phyloP scores from a whole-genome alignment of 2,888 invertebrate genomes.

The Cordilura impudica region DNA sequence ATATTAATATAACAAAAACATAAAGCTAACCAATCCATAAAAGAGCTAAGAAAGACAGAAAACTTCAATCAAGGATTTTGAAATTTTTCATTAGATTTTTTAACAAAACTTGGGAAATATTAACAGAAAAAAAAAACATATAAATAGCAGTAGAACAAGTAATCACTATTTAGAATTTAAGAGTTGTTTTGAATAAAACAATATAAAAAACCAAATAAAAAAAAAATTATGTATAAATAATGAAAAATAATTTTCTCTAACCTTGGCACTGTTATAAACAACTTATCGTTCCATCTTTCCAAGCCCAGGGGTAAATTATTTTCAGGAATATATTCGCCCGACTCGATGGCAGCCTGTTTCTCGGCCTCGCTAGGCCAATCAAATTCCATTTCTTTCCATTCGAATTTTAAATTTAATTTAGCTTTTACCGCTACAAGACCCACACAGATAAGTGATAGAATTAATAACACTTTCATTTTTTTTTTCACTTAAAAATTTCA shows the following conservation, averaged over 20 bases:
- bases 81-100: too few relatives aligned
- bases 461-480: slow-evolving; percentile 46
- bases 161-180: slow-evolving; percentile 36
- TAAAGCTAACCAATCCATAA: too few relatives aligned
- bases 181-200: slow-evolving; percentile 61
- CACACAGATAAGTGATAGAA: slow-evolving; percentile 12
- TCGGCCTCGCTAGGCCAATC: slow-evolving; percentile 82
- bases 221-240: not conserved
- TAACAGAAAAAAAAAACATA: not conserved
- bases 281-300: slow-evolving; percentile 84
- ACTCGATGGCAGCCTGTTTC: slow-evolving; percentile 81
- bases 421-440: slow-evolving; percentile 68
- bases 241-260: slow-evolving; percentile 66
- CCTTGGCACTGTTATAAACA: slow-evolving; percentile 85
- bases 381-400: slow-evolving; percentile 85
- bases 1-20: too few relatives aligned
- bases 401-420: slow-evolving; percentile 82
- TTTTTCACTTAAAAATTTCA: slow-evolving; percentile 2
- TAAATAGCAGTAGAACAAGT: not conserved
- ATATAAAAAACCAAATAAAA: too few relatives aligned
- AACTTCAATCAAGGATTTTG: too few relatives aligned
- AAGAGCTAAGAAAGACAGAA: too few relatives aligned
- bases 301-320: slow-evolving; percentile 86
- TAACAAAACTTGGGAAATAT: too few relatives aligned
- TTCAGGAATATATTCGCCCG: slow-evolving; percentile 81